These are phyloP conservation scores for Platichthys flesus DNA, from an alignment of 2,113 vertebrate genomes.

Conservation along the genomic window DNA sequence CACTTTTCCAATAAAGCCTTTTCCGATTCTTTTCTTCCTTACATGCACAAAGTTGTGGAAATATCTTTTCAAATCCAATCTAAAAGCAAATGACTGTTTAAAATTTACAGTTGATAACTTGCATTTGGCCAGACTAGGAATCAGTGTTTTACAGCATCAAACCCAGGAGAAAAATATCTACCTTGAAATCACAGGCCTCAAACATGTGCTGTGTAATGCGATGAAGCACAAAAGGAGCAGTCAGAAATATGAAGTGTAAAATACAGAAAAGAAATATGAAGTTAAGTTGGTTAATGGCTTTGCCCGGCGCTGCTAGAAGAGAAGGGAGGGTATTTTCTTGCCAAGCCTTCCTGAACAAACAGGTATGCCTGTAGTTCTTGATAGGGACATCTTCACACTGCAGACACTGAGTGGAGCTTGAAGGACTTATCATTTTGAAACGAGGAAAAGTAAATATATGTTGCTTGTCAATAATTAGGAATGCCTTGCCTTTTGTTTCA, in stretches of 20 bases:
- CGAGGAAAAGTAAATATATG: constrained; percentile 81
- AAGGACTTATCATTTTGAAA: constrained; percentile 80
- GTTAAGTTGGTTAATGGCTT: constrained; percentile 67
- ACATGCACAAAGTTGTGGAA: too few relatives aligned
- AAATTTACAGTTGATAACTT: neutral
- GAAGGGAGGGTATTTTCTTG: constrained; percentile 59
- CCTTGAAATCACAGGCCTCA: constrained; percentile 12
- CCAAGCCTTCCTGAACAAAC: constrained; percentile 76
- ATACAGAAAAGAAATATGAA: constrained; percentile 27
- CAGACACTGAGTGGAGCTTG: constrained; percentile 76
- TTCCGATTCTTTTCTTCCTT: neutral
- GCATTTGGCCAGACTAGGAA: neutral
- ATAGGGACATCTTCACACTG: constrained; percentile 79
- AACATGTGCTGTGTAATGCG: constrained; percentile 16
- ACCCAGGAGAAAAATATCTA: neutral
- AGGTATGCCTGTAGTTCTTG: constrained; percentile 79
- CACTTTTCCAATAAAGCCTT: neutral
- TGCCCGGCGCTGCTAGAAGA: constrained; percentile 41
- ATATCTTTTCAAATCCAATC: neutral
- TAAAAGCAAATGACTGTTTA: neutral
- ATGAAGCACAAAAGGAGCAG: constrained; percentile 59
- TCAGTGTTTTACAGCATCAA: constrained; percentile 35
- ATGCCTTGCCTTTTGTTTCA: constrained; percentile 79
- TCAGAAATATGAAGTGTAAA: constrained; percentile 34
- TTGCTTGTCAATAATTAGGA: constrained; percentile 83